Evolutionary conservation across 2,797 vertebrate species (phyloP).

Genomic region (Falco rusticolus): DNA sequence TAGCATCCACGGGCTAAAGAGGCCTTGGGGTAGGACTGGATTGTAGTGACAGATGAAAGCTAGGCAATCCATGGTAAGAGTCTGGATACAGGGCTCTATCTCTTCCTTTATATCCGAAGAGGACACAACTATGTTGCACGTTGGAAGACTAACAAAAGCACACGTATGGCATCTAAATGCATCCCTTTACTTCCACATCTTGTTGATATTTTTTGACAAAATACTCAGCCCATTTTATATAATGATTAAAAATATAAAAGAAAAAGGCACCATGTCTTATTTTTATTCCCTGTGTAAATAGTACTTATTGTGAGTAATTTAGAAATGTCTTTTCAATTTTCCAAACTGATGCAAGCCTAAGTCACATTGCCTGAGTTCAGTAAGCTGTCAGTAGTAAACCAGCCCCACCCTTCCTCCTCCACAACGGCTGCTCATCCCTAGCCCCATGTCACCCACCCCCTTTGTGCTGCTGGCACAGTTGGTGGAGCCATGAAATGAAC

Average conservation of each 20-base stretch:
- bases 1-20: background rate
- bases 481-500: background rate
- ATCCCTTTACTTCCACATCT: background rate
- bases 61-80: background rate
- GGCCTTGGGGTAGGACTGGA: background rate
- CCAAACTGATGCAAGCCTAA: background rate
- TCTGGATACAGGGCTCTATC: background rate
- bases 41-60: background rate
- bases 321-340: background rate
- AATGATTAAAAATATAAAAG: background rate
- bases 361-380: background rate
- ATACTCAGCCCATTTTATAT: background rate
- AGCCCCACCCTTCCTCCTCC: slow-evolving; percentile 1
- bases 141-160: background rate
- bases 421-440: background rate
- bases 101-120: background rate
- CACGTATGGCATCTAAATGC: background rate
- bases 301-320: background rate
- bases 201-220: background rate
- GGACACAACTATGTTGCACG: background rate
- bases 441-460: background rate
- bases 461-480: slow-evolving; percentile 49
- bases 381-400: background rate
- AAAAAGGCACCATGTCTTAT: background rate
- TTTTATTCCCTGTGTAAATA: background rate